Evolutionary conservation across 2,797 vertebrate species (phyloP).

Genomic region (Myiotriccus ornatus): DNA sequence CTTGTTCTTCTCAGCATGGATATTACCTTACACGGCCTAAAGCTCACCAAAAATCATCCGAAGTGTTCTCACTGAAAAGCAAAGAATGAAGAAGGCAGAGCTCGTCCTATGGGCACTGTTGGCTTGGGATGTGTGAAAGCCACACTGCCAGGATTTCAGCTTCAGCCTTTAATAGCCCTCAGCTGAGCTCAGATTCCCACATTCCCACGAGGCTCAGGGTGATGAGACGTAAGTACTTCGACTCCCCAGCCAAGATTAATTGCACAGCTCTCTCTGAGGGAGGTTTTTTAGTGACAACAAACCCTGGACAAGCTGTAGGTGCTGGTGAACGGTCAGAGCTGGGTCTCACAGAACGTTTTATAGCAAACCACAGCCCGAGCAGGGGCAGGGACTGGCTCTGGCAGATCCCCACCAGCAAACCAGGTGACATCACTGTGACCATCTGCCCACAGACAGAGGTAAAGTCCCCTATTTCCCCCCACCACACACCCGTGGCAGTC

Average conservation of each 20-base stretch:
- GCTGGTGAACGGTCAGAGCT: background rate
- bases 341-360: background rate
- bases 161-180: background rate
- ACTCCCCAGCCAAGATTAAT: background rate
- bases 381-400: background rate
- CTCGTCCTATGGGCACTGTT: background rate
- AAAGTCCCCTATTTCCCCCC: background rate
- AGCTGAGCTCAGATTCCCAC: background rate
- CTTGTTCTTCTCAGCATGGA: background rate
- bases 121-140: background rate
- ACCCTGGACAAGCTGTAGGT: background rate
- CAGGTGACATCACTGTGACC: background rate
- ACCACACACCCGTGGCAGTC: fast-evolving
- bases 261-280: background rate
- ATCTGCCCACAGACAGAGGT: background rate
- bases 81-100: background rate
- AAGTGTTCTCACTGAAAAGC: background rate
- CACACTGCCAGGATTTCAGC: background rate
- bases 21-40: background rate
- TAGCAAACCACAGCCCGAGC: fast-evolving
- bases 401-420: background rate
- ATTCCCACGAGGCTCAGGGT: background rate
- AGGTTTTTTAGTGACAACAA: background rate
- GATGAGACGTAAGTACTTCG: background rate
- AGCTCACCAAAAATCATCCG: background rate